Conservation (phyloP, 1,140 invertebrate genomes). For the Callitettix versicolor region DNA sequence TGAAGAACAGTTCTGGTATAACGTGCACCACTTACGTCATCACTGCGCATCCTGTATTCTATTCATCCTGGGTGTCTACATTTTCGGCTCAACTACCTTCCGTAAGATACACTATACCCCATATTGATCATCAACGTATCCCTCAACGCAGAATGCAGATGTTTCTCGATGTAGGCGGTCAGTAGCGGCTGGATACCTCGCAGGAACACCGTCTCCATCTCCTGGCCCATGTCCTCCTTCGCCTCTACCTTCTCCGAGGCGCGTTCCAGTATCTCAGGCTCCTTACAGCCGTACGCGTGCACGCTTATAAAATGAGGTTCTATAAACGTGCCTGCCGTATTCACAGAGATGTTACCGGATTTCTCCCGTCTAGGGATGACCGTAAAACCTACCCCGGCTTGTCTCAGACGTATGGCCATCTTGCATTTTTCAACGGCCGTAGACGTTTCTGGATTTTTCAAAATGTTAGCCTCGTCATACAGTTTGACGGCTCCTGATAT, state of each 20-base stretch:
- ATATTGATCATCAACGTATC: slow-evolving; percentile 74
- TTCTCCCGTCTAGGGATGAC: slow-evolving; percentile 35
- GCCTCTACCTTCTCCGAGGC: slow-evolving; percentile 31
- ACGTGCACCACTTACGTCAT: too few relatives aligned
- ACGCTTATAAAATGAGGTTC: slow-evolving; percentile 73
- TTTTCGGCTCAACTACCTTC: slow-evolving; percentile 32
- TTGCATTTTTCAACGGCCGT: slow-evolving; percentile 46
- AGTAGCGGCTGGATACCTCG: slow-evolving; percentile 64
- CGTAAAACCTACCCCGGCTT: slow-evolving; percentile 63
- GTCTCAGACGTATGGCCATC: slow-evolving; percentile 63
- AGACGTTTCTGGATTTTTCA: slow-evolving; percentile 28
- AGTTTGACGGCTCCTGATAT: slow-evolving; percentile 43
- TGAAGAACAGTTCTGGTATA: too few relatives aligned
- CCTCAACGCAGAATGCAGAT: slow-evolving; percentile 69
- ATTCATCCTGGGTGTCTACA: too few relatives aligned
- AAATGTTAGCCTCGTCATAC: slow-evolving; percentile 30
- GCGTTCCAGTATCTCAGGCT: slow-evolving; percentile 34
- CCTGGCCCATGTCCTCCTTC: slow-evolving; percentile 31
- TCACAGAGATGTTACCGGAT: slow-evolving; percentile 38
- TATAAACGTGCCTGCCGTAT: slow-evolving; percentile 68
- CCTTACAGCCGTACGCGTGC: slow-evolving; percentile 67
- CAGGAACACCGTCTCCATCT: slow-evolving; percentile 74
- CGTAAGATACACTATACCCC: slow-evolving; percentile 75
- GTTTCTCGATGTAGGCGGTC: slow-evolving; percentile 70
- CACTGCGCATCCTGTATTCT: too few relatives aligned